Base-by-base conservation (phyloP, 2,797 vertebrate genomes). In the Hypotaenidia okinawae region DNA sequence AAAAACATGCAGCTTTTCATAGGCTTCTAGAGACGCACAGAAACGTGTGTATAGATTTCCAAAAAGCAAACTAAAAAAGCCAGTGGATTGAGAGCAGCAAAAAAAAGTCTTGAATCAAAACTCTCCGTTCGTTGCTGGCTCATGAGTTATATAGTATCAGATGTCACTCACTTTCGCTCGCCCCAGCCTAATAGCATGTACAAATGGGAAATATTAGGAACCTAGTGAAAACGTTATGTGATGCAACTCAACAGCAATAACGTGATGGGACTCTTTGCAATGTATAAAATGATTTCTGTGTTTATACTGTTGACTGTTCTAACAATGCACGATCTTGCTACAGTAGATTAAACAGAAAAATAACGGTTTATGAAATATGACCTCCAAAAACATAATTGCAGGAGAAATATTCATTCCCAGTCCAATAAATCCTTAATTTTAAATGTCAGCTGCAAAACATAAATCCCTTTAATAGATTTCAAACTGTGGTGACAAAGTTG, bases 401-500 rank as follows among this genome's bases (percentile, higher is more conserved):
- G 87, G 94, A 97, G 95, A 96, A 96, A 96, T 97, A 97, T 95
- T 97, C 96, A 94, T 91, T 97, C 96, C 54, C 66, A 95, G 89
- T 87, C 92, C 93, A 97, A 97, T 97, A 97, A 97, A 96, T 97
- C 96, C 97, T 96, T 94, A 93, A 95, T 96, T 98, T 97, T 94
- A 97, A 97, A 97, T 96, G 94, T 97, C 97, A 97, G 73, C 94
- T 97, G 94, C 95, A 97, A 96, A 97, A 82, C 92, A 95, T 97
- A 96, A 97, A 97, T 97, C 93, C 95, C 92, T 95, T 93, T 97
- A 96, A 94, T 97, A 97, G 93, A 94, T 97, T 97, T 94, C 96
- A 96, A 97, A 94, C 94, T 91, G 93, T 81, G 93, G 86, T 96
- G 94, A 94, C 89, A 91, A 95, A 96, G 88, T 97, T 97, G 70